These are phyloP conservation scores for Drosophila persimilis DNA, from an alignment of 1,140 invertebrate genomes.

Conservation along the genomic window DNA sequence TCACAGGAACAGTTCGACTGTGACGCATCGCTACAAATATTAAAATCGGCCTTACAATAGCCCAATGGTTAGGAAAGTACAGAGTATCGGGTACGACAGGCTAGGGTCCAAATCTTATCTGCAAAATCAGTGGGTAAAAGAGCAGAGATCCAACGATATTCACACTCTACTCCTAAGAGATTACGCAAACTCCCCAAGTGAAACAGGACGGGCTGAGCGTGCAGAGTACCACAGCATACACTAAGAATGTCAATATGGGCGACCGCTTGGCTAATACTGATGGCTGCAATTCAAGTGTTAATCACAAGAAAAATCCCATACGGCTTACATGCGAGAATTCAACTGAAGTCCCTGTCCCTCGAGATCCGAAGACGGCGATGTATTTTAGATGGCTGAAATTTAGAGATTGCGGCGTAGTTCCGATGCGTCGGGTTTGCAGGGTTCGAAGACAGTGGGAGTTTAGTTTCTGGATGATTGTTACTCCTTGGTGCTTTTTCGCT, in stretches of 20 bases:
- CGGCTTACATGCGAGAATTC: conserved; percentile 48
- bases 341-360: conserved; percentile 5
- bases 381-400: no score
- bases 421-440: neutral
- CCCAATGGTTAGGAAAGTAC: conserved; percentile 13
- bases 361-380: conserved; percentile 19
- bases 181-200: no score
- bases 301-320: conserved; percentile 49
- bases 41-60: conserved; percentile 17
- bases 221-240: conserved; percentile 9
- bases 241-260: no score
- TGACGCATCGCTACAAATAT: conserved; percentile 66
- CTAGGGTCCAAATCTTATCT: conserved; percentile 4
- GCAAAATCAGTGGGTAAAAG: conserved; percentile 8
- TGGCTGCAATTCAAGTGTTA: conserved; percentile 57
- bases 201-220: neutral
- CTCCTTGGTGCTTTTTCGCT: conserved; percentile 27
- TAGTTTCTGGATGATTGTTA: conserved; percentile 7
- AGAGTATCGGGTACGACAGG: neutral
- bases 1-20: conserved; percentile 75
- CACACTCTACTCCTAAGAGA: neutral
- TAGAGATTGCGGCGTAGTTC: no score
- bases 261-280: conserved; percentile 2
- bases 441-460: neutral
- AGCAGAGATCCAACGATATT: conserved; percentile 15